Evolutionary conservation across 2,888 invertebrate genomes (phyloP).

Genomic region (Torymus texanus): DNA sequence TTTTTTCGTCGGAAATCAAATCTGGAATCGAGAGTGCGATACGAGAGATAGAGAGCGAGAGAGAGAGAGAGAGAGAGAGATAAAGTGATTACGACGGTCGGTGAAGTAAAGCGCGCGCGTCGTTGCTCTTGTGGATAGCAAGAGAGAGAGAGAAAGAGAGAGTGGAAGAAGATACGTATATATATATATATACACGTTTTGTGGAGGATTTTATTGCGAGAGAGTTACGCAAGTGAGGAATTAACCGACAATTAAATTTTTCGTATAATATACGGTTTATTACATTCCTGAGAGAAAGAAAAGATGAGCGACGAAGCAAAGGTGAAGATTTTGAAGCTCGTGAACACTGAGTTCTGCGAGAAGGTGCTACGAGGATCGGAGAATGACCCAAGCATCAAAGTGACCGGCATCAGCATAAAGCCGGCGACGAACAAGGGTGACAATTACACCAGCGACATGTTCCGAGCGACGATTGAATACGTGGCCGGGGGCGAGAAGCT

Average conservation of each 20-base stretch:
- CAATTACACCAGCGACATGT: conserved; percentile 73
- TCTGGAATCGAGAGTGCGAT: neutral
- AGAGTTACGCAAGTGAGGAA: too few species aligned
- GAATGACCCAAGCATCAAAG: conserved; percentile 63
- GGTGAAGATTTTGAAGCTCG: conserved; percentile 4
- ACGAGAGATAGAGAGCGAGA: neutral
- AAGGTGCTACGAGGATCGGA: conserved; percentile 65
- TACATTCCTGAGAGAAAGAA: neutral
- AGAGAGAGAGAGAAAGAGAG: too few species aligned
- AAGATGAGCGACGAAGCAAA: conserved; percentile 3
- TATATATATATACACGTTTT: too few species aligned
- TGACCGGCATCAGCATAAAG: conserved; percentile 64
- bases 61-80: neutral
- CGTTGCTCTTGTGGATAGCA: too few species aligned
- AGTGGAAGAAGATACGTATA: too few species aligned
- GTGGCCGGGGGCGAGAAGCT: neutral
- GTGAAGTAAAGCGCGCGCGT: too few species aligned
- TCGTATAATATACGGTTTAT: too few species aligned
- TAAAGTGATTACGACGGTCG: neutral
- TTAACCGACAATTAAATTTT: too few species aligned
- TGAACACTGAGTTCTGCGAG: conserved; percentile 62
- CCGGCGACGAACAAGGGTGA: conserved; percentile 71
- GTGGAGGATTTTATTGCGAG: too few species aligned
- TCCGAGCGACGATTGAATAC: conserved; percentile 64
- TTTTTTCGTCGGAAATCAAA: neutral